Evolutionary conservation across 2,797 vertebrate genomes (phyloP).

Genomic region (Florisuga fusca): DNA sequence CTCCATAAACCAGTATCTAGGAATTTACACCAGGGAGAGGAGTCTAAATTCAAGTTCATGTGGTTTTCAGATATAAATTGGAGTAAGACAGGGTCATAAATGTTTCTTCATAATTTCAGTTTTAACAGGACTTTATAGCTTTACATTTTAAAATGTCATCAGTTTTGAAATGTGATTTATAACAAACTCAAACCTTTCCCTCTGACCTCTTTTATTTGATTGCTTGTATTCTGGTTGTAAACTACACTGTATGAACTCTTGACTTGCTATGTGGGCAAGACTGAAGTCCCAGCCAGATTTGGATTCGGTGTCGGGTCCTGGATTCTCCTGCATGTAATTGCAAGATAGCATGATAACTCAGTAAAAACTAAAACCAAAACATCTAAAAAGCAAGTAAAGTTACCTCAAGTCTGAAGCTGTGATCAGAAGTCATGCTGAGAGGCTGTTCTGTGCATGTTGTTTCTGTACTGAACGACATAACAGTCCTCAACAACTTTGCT

Average conservation of each 20-base stretch:
- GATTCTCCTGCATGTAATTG: not conserved
- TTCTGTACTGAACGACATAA: conserved; percentile 11
- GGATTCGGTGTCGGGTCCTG: not conserved
- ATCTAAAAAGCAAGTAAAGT: not conserved
- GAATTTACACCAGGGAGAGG: not conserved
- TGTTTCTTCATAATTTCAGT: not conserved
- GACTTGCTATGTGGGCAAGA: not conserved
- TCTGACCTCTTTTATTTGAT: not conserved
- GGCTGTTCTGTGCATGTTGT: conserved; percentile 4
- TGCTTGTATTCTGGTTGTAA: not conserved
- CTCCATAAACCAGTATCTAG: not conserved
- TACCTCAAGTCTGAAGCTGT: not conserved
- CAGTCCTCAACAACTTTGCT: not conserved
- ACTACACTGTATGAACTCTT: not conserved
- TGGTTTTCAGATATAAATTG: not conserved
- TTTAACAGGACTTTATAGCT: not conserved
- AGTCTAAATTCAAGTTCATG: not conserved
- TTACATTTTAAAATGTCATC: not conserved
- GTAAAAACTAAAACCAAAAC: not conserved
- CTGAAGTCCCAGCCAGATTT: not conserved
- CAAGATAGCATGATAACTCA: not conserved
- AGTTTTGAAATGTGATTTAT: not conserved
- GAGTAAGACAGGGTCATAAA: not conserved
- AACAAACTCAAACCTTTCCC: not conserved
- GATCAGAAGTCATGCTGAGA: not conserved